Base-by-base conservation (phyloP, 2,888 invertebrate species). In the Beris chalybata region DNA sequence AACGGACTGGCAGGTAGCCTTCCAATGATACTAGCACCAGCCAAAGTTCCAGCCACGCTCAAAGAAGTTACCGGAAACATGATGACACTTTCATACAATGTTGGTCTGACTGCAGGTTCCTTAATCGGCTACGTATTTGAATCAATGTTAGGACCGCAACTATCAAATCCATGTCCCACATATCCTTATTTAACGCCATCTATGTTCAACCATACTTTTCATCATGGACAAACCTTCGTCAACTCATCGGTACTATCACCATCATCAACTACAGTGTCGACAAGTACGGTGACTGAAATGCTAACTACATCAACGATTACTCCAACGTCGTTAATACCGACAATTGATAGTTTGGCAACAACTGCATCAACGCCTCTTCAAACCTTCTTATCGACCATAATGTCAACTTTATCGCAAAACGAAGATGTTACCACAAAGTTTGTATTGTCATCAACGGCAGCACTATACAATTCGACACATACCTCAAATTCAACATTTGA, bases 1-100 rank as follows among this genome's bases (percentile, higher is more conserved):
- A 95, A 95, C 74, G 95, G 95, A 0, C 83, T 95, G 53, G 88
- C 95, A 65, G 95, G 95, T 4, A 93, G 94, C 68, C 87, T 95
- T 38, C 95, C 95, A 3, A 95, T 95, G 93, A 94, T 95, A 74
- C 85, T 92, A 75, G 95, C 95, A 1, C 93, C 95, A 1, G 88
- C 89, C 54, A 89, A 92, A 75, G 94, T 95, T 5, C 88, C 92
- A 12, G 90, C 92, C 67, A 90, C 93, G 63, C 88, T 92, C 72
- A 86, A 93, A 50, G 95, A 95, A 82, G 86, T 95, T 6, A 92
- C 94, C 68, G 95, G 95, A 88, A 95, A 95, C 77, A 92, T 95
- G 80, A 95, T 95, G 95, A 95, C 95, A 0, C 78, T 95, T 3
- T 92, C 93, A 0, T 95, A 95, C 81, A 94, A 92, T 78, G 86